Conservation (phyloP, 2,113 vertebrate genomes). For the Malaclemys terrapin region DNA sequence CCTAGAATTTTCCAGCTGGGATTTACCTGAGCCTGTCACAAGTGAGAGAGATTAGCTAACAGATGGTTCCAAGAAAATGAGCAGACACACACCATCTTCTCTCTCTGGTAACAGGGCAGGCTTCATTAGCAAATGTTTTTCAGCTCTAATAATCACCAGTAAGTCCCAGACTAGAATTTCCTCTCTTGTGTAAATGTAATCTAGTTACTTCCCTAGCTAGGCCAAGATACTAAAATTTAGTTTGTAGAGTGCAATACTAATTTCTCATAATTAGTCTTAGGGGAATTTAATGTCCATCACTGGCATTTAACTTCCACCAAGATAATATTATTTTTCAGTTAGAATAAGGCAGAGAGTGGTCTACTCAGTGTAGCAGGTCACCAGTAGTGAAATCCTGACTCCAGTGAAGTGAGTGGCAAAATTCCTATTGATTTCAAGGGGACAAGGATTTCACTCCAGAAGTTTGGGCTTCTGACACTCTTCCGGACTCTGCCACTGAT, state of each 20-base stretch:
- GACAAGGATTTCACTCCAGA: neutral
- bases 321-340: neutral
- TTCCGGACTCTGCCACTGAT: neutral
- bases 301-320: neutral
- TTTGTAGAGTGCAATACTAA: neutral
- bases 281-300: neutral
- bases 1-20: constrained; percentile 21
- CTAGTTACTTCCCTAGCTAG: neutral
- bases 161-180: constrained; percentile 25
- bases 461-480: neutral
- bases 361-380: neutral
- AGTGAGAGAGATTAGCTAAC: neutral
- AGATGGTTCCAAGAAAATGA: constrained; percentile 50
- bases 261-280: neutral
- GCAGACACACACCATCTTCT: constrained; percentile 4
- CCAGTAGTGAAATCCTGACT: neutral
- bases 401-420: neutral
- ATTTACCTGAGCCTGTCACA: constrained; percentile 47
- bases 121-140: constrained; percentile 39
- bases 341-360: neutral
- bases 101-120: constrained; percentile 17
- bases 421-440: neutral
- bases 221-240: neutral
- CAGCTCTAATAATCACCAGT: constrained; percentile 28
- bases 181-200: neutral